Evolutionary conservation across 64 coral and sea anemone species (phyloP), one percentile per base, ranked within the genome.

Genomic region (Stylophora pistillata): DNA sequence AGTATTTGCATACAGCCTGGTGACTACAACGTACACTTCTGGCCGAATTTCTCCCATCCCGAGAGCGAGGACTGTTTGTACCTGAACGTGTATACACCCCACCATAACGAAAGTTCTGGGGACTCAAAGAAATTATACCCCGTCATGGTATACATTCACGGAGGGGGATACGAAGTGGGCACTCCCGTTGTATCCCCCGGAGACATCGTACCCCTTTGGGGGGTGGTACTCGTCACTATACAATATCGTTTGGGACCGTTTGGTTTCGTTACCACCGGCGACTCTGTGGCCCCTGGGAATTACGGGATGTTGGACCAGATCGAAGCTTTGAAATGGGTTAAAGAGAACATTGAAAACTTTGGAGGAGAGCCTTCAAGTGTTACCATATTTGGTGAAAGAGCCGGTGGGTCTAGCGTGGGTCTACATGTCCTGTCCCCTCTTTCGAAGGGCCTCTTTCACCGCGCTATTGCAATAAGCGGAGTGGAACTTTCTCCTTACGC

Each of bases 81-180:
- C 77, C 73, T 94, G 11, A 89, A 94, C 56, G 79, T 94, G 3
- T 94, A 89, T 53, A 37, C 92, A 10, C 92, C 92, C 21, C 18
- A 26, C 12, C 31, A 23, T 0, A 84, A 29, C 34, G 82, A 23
- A 26, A 83, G 72, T 21, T 53, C 30, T 0, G 25, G 18, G 23
- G 41, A 58, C 5, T 29, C 11, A 21, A 20, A 23, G 37, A 47
- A 7, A 33, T 14, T 32, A 20, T 93, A 84, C 72, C 85, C 91
- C 9, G 91, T 93, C 14, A 93, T 93, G 91, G 91, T 93, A 10
- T 94, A 94, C 54, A 94, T 94, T 77, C 92, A 94, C 52, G 92
- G 92, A 14, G 92, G 92, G 23, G 92, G 88, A 1, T 94, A 90
- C 62, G 83, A 87, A 31, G 81, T 81, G 15, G 88, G 93, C 23